A percentile compares a stretch with the other conserved stretches of the same genome.
phyloP scores from a whole-genome alignment of 2,888 invertebrate genomes.

The Nomada flava region DNA sequence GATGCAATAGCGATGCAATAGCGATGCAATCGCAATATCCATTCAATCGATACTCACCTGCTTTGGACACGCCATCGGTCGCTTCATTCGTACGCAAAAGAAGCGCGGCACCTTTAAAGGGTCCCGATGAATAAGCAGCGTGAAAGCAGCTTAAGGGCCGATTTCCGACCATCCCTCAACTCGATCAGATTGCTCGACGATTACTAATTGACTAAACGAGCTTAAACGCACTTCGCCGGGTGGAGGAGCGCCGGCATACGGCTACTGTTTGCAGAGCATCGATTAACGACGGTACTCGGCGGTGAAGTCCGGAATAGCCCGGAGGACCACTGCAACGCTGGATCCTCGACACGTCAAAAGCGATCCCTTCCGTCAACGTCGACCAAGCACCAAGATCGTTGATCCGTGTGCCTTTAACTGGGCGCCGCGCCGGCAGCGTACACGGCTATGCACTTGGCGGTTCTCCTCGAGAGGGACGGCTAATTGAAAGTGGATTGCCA shows the following conservation, averaged over 20 bases:
- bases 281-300: slow-evolving; percentile 76
- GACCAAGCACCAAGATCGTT: slow-evolving; percentile 63
- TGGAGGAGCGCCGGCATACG: slow-evolving; percentile 66
- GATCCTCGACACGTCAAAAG: slow-evolving; percentile 73
- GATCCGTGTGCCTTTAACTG: slow-evolving; percentile 51
- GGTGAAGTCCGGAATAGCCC: slow-evolving; percentile 68
- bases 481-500: slow-evolving; percentile 50
- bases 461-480: slow-evolving; percentile 32
- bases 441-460: slow-evolving; percentile 43
- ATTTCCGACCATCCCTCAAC: slow-evolving; percentile 62
- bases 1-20: too few relatives aligned
- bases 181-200: slow-evolving; percentile 67
- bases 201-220: slow-evolving; percentile 82
- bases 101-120: slow-evolving; percentile 9
- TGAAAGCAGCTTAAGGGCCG: slow-evolving; percentile 51
- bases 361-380: slow-evolving; percentile 67
- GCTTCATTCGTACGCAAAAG: background rate
- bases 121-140: background rate
- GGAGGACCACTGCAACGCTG: slow-evolving; percentile 63
- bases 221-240: slow-evolving; percentile 79
- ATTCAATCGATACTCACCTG: background rate
- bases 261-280: slow-evolving; percentile 79
- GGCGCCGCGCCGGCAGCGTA: background rate
- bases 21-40: too few relatives aligned
- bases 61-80: too few relatives aligned